Evolutionary conservation across 2,113 vertebrate species (phyloP), one percentile per base, ranked within the genome.

Genomic region (Etheostoma spectabile): DNA sequence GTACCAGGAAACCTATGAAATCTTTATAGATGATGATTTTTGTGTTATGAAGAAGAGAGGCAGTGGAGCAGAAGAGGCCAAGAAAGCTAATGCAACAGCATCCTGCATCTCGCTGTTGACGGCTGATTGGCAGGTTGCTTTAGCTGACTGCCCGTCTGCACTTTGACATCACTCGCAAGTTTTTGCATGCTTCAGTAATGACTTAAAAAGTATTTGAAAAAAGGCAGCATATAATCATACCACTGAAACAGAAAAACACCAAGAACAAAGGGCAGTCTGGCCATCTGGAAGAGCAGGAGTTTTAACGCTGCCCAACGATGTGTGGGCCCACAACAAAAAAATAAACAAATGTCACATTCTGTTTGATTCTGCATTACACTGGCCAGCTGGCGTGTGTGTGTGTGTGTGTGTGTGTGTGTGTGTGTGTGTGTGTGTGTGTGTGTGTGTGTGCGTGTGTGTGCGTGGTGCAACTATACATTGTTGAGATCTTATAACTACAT

Each of bases 251-350:
- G 72, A 84, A 52, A 24, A 84, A 69, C 35, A 62, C 74, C 4
- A 22, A 55, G 33, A 78, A 79, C 30, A 51, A n/a, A 53, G 42
- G 72, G 57, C 76, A 68, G 70, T 19, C 33, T 84, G 45, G 56
- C 80, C 82, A 85, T 90, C 89, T 86, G 84, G 79, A 60, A 18
- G 35, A 75, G 75, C 21, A 4, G 46, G 80, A 82, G 56, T 7
- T 69, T 77, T 46, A 46, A 61, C 22, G 51, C 55, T 30, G 45
- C 30, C 75, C 57, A 55, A 64, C 6, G 46, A 18, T 75, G 74
- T 53, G 71, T 61, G 70, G 59, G 72, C 53, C 33, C 48, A 21
- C 33, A 72, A 62, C 57, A 60, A 80, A 52, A 66, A 76, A 70
- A 68, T 6, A 56, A 60, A 45, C 33, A 74, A 77, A 74, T 49